A percentile compares a stretch with the other conserved stretches of the same genome.
Evolutionary conservation across 2,888 invertebrate species (phyloP).

Genomic region (Siphonodentalium dalli): DNA sequence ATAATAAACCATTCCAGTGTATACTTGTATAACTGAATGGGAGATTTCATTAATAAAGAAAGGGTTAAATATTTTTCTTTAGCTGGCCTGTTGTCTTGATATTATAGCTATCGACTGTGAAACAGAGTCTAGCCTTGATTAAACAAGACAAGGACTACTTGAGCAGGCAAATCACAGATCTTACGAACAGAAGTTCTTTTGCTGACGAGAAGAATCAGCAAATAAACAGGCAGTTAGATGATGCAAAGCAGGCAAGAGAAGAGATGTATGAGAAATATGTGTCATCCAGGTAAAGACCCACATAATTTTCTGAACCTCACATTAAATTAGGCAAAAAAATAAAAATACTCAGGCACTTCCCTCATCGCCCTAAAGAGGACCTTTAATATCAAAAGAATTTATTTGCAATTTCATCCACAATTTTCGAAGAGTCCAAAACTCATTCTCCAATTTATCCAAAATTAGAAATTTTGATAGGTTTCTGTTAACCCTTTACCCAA

Average conservation of each 20-base stretch:
- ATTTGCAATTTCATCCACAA: too few species aligned
- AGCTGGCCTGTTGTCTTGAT: not conserved
- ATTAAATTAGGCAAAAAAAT: not conserved
- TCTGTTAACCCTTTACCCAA: too few species aligned
- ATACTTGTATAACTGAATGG: too few species aligned
- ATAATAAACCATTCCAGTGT: too few species aligned
- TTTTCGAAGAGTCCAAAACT: too few species aligned
- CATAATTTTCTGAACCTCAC: not conserved
- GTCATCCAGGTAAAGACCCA: conserved; percentile 60
- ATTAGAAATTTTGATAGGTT: too few species aligned
- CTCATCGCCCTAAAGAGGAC: too few species aligned
- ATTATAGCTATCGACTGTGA: conserved; percentile 46
- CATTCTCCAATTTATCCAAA: too few species aligned
- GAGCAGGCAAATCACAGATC: conserved; percentile 55
- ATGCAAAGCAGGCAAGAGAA: conserved; percentile 60
- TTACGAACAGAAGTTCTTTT: conserved; percentile 47
- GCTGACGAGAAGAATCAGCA: conserved; percentile 57
- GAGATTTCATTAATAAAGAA: too few species aligned
- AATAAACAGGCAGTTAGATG: conserved; percentile 54
- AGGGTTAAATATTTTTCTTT: not conserved
- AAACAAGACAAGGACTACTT: conserved; percentile 64
- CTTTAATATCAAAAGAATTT: too few species aligned
- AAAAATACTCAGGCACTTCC: too few species aligned
- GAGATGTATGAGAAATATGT: conserved; percentile 66
- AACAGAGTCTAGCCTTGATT: conserved; percentile 55